phyloP scores from a whole-genome alignment of 2,888 invertebrate genomes.

The Corbicula japonica region DNA sequence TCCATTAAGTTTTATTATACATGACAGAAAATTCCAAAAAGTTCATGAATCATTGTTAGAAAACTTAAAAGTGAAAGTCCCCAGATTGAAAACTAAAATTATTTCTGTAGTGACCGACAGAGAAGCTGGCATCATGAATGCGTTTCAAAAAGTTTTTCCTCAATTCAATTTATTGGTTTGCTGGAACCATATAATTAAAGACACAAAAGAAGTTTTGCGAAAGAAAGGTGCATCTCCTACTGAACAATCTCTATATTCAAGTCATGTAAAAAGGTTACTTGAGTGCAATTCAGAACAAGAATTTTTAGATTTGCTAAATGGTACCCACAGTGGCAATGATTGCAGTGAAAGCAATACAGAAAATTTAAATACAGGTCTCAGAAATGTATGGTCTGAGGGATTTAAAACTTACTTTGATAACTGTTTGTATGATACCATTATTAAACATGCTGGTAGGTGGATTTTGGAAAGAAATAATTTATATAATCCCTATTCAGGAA shows the following conservation, averaged over 20 bases:
- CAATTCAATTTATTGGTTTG: conserved; percentile 3
- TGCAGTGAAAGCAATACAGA: neutral
- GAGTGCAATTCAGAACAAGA: no score
- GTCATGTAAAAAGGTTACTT: no score
- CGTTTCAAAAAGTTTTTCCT: conserved; percentile 1
- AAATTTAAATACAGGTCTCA: conserved; percentile 9
- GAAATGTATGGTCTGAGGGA: conserved; percentile 4
- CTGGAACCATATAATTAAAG: conserved; percentile 32
- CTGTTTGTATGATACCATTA: neutral
- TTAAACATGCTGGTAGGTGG: conserved; percentile 1
- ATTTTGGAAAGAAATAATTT: neutral
- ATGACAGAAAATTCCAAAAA: conserved; percentile 4
- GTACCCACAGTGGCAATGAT: no score
- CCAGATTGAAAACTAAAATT: conserved; percentile 8
- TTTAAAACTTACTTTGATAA: conserved; percentile 6
- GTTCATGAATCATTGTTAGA: conserved; percentile 12
- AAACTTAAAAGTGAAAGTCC: conserved; percentile 3
- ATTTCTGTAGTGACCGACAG: conserved; percentile 28
- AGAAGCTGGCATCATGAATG: conserved; percentile 20
- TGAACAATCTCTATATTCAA: no score
- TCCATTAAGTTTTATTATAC: neutral
- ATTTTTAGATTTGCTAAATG: no score
- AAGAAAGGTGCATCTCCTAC: no score
- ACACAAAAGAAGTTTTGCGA: no score
- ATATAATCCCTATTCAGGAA: conserved; percentile 12